phyloP scores from a whole-genome alignment of 2,888 invertebrate species.

The Amphipyra tragopoginis region DNA sequence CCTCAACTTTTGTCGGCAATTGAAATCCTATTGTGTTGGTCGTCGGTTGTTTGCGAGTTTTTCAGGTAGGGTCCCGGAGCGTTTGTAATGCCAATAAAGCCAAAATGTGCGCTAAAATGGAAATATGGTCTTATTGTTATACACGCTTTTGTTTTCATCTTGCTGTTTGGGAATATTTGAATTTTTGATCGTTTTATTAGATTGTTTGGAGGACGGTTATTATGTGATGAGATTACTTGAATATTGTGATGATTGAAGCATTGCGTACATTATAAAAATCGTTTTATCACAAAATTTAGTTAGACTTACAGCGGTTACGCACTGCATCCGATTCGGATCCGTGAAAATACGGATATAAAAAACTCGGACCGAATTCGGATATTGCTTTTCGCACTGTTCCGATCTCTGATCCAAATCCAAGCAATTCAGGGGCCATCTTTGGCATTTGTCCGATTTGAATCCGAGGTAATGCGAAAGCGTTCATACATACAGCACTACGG shows the following conservation, averaged over 20 bases:
- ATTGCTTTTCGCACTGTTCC: no score
- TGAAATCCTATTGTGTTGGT: conserved; percentile 58
- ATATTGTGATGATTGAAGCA: background rate
- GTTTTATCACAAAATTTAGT: no score
- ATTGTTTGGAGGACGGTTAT: conserved; percentile 1
- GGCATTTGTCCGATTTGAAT: no score
- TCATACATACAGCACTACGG: no score
- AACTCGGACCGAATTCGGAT: no score
- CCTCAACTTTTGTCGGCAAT: conserved; percentile 53
- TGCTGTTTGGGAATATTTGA: conserved; percentile 29
- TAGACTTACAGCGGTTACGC: no score
- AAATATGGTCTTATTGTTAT: conserved; percentile 36
- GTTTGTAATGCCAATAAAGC: conserved; percentile 53
- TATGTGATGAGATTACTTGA: conserved; percentile 6
- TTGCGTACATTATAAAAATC: background rate
- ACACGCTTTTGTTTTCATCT: conserved; percentile 46
- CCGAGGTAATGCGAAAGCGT: no score
- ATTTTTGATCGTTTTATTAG: conserved; percentile 17
- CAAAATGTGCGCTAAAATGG: conserved; percentile 30
- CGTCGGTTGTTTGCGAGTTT: conserved; percentile 46
- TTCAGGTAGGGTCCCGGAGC: conserved; percentile 30
- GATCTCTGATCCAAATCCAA: no score
- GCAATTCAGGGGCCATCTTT: no score
- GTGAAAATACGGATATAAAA: no score
- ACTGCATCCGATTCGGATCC: no score